Base-by-base conservation (phyloP, 2,797 vertebrate species). In the Semotilus atromaculatus region DNA sequence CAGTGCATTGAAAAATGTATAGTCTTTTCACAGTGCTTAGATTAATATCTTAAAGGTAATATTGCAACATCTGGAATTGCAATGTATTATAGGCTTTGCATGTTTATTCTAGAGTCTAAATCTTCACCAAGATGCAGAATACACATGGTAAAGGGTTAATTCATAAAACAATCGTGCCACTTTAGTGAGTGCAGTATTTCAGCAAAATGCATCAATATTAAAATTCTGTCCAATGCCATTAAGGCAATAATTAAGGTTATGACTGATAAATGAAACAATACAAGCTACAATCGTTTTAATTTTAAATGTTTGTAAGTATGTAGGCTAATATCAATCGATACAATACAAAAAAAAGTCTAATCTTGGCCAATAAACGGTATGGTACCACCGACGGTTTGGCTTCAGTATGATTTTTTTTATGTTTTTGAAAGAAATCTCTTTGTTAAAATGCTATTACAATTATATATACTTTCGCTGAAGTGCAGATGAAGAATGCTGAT, bases 1-100 rank as follows among this genome's bases (percentile, higher is more conserved):
- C 64, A 60, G 64, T 8, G 26, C 29, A 77, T 13, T 75, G 23
- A 66, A 62, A 21, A 67, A 38, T 13, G 0, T 3, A 81, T 58
- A 16, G 38, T 72, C n/a, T 73, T 74, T 34, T 83, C 5, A 4
- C 23, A 55, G 48, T 19, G 36, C 72, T 64, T 58, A 31, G 34
- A 76, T 68, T 66, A 51, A 21, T 66, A 43, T 83, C n/a, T 68
- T n/a, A 38, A 34, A 53, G 62, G 31, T 80, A 40, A 55, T 76
- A 38, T 66, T 75, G 43, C 43, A 53, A 51, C 72, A 67, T 68
- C 45, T 83, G 81, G 58, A 83, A 31, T 29, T 31, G 67, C 31
- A 75, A 53, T 36, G 16, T 66, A 18, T 48, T 51, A 36, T 26
- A 53, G 40, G 18, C 3, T 43, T 82, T 60, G 11, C 7, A 60